Conservation (phyloP, 1,140 invertebrate genomes). For the Zaprionus nigranus region DNA sequence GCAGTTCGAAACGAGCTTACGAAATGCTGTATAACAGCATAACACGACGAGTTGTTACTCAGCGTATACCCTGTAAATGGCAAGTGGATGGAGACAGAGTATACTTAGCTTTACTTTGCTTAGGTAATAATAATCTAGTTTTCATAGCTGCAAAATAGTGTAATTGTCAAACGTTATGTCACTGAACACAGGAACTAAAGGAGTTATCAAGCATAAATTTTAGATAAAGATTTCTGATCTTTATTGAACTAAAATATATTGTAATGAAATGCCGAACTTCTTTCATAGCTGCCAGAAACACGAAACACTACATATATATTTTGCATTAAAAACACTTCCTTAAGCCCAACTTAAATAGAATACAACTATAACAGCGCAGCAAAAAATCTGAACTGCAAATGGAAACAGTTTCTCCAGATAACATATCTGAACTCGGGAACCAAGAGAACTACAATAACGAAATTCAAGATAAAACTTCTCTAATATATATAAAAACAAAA, state of each 20-base stretch:
- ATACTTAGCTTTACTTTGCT: neutral
- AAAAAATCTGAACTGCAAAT: neutral
- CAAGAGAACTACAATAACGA: neutral
- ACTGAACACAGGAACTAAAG: neutral
- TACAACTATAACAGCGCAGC: neutral
- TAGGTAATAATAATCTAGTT: conserved; percentile 16
- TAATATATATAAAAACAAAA: neutral
- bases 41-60: conserved; percentile 40
- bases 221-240: neutral
- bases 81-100: neutral
- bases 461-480: neutral
- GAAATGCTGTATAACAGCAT: conserved; percentile 47
- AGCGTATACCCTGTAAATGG: conserved; percentile 34
- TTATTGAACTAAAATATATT: neutral
- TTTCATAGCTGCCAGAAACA: neutral
- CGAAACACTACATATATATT: neutral
- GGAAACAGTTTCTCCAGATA: neutral
- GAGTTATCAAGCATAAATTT: too few relatives aligned
- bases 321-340: neutral
- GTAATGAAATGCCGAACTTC: neutral
- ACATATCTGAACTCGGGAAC: neutral
- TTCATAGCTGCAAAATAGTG: neutral
- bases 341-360: neutral
- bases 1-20: conserved; percentile 59
- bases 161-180: neutral